Conservation (phyloP, 2,113 vertebrate species). For the Isurus oxyrinchus region DNA sequence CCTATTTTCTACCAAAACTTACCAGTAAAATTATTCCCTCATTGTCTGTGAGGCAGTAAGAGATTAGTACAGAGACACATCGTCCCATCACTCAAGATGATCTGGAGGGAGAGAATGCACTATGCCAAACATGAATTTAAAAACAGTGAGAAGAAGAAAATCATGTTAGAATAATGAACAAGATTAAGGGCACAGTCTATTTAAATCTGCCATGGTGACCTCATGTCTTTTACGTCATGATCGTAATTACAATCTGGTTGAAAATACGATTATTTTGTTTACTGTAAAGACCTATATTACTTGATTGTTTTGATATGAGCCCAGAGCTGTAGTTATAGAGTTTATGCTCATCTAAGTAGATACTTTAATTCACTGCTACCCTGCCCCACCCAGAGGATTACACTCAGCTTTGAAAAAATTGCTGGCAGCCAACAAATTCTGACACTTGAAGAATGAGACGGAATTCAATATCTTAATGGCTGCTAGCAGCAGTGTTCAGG, state of each 20-base stretch:
- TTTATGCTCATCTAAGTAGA: not conserved
- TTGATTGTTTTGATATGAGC: not conserved
- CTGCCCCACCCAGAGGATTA: not conserved
- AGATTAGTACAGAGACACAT: not conserved
- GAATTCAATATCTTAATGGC: not conserved
- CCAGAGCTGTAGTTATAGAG: not conserved
- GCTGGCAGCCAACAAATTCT: not conserved
- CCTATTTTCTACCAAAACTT: not conserved
- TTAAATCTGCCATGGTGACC: not conserved
- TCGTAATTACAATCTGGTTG: not conserved
- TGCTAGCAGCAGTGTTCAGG: not conserved
- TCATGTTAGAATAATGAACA: not conserved
- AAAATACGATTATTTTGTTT: not conserved
- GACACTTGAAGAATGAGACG: not conserved
- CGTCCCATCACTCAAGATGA: not conserved
- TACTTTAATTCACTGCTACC: not conserved
- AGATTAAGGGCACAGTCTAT: not conserved
- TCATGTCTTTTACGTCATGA: not conserved
- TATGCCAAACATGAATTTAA: not conserved
- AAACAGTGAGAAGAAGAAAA: not conserved
- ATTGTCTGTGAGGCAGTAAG: not conserved
- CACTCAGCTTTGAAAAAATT: not conserved
- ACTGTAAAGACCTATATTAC: not conserved
- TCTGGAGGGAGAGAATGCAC: not conserved
- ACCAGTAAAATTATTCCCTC: not conserved